Evolutionary conservation across 1,140 invertebrate genomes (phyloP), one percentile per base, ranked within the genome.

Genomic region (Batillaria attramentaria): DNA sequence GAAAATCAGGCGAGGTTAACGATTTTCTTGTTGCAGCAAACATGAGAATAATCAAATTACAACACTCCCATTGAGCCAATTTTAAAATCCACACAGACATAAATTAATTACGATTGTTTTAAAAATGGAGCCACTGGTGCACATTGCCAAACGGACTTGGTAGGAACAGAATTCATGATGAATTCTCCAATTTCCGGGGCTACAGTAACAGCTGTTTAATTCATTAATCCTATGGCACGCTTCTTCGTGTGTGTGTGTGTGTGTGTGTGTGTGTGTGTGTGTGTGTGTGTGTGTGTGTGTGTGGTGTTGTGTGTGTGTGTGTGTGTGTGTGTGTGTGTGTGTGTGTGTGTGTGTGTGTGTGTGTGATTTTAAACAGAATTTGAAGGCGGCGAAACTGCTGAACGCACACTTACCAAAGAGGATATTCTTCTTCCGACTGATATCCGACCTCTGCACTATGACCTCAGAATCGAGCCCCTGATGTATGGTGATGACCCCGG

Each of bases 361-460:
- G 10, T 50, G 46, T 50, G 10, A 13, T 10, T 50, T 24, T 50
- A 13, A 13, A 13, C 46, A 50, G 46, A 50, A 50, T 50, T 50
- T 50, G 46, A 50, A 50, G 46, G 46, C 10, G 46, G 10, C 10
- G 46, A 50, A 50, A 13, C 46, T 50, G 46, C 24, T n/a, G n/a
- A n/a, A 50, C 46, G 24, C 10, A 50, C 10, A 24, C 10, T 50
- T 24, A 50, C 46, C 46, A 8, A 50, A 50, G 24, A 50, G 24
- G 24, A 50, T 50, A 8, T 50, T 24, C 10, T 80, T 41, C 74
- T 88, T 16, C 87, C 87, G 8, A 65, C 69, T 4, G 78, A 77
- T 37, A 39, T 88, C 18, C 57, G 81, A 24, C 88, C 88, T 5
- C n/a, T 79, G 16, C 80, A 85, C 16, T 89, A 89, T 60, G 72